phyloP scores from a whole-genome alignment of 2,888 invertebrate genomes.

The Brachypalpus laphriformis region DNA sequence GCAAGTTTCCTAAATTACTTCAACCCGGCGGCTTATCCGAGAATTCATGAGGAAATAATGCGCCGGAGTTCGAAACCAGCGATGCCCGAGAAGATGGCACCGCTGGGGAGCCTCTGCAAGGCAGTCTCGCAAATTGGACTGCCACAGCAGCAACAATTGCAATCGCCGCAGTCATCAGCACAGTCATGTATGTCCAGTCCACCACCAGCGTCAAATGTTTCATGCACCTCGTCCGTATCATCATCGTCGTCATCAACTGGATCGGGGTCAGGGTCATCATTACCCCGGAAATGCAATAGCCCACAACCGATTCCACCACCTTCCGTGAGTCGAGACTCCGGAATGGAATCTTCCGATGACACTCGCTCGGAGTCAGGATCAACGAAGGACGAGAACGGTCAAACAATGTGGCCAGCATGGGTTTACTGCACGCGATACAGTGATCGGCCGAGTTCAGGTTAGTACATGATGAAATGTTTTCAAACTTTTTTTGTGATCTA shows the following conservation, averaged over 20 bases:
- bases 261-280: conserved; percentile 75
- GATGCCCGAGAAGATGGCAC: conserved; percentile 83
- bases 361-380: conserved; percentile 82
- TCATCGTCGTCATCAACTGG: conserved; percentile 77
- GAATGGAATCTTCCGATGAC: conserved; percentile 83
- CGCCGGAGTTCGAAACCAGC: conserved; percentile 77
- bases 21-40: conserved; percentile 82
- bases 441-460: conserved; percentile 94
- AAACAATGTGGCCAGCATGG: conserved; percentile 96
- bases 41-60: conserved; percentile 82
- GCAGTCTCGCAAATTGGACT: conserved; percentile 88
- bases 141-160: conserved; percentile 71
- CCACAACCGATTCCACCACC: conserved; percentile 82
- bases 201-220: conserved; percentile 73
- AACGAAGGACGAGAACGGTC: conserved; percentile 82
- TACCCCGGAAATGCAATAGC: conserved; percentile 76
- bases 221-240: conserved; percentile 75
- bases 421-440: conserved; percentile 98
- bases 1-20: conserved; percentile 82
- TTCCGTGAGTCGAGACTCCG: conserved; percentile 82
- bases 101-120: conserved; percentile 87
- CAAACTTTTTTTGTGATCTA: too few species aligned
- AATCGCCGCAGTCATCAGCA: conserved; percentile 75
- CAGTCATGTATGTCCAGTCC: conserved; percentile 76
- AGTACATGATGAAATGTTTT: conserved; percentile 79